Evolutionary conservation across 2,113 vertebrate genomes (phyloP).

Genomic region (Odontesthes bonariensis): DNA sequence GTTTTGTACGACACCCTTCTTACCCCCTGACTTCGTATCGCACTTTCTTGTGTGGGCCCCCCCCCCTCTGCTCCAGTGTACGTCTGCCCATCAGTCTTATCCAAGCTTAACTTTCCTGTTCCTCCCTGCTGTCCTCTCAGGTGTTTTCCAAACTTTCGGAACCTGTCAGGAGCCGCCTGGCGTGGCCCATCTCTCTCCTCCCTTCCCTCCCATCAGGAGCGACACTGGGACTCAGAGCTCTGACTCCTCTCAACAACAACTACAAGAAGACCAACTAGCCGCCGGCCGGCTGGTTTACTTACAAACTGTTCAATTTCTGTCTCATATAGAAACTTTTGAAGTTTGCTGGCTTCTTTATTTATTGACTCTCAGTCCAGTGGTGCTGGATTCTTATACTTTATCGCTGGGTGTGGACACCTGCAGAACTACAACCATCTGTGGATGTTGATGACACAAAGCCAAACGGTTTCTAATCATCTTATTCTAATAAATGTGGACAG

Average conservation of each 20-base stretch:
- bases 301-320: slow-evolving; percentile 1
- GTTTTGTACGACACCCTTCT: no score
- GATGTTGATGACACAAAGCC: slow-evolving; percentile 16
- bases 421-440: slow-evolving; percentile 31
- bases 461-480: slow-evolving; percentile 38
- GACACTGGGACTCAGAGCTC: slow-evolving; percentile 70
- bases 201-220: slow-evolving; percentile 78
- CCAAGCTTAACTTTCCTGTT: slow-evolving; percentile 43
- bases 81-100: not conserved
- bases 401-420: slow-evolving; percentile 13
- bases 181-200: slow-evolving; percentile 85
- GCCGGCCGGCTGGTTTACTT: slow-evolving; percentile 12
- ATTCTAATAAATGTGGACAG: slow-evolving; percentile 14
- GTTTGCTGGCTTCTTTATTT: slow-evolving; percentile 43
- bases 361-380: slow-evolving; percentile 7
- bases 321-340: slow-evolving; percentile 19
- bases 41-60: not conserved
- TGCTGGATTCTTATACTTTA: slow-evolving; percentile 31
- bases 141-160: slow-evolving; percentile 93
- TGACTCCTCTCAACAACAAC: slow-evolving; percentile 89
- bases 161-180: slow-evolving; percentile 87
- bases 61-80: not conserved
- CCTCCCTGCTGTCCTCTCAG: slow-evolving; percentile 85
- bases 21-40: not conserved
- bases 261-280: slow-evolving; percentile 93